Conservation (phyloP, 2,888 invertebrate genomes). For the Cartodere bifasciata region DNA sequence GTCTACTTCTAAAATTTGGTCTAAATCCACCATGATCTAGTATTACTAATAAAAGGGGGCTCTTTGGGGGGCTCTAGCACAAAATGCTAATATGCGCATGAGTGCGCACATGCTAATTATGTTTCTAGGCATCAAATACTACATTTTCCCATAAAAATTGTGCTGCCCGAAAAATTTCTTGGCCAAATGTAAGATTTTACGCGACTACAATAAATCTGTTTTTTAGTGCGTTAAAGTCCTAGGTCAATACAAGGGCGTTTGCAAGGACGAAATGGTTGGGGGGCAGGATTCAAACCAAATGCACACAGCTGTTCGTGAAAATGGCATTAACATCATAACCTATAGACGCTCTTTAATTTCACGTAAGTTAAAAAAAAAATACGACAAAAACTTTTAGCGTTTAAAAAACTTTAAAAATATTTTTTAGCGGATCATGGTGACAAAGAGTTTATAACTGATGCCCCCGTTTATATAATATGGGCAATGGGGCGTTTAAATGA, state of each 20-base stretch:
- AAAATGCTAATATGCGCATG: too few relatives aligned
- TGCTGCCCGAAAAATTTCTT: too few relatives aligned
- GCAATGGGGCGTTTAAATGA: constrained; percentile 69
- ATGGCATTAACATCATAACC: constrained; percentile 67
- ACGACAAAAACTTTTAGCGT: constrained; percentile 4
- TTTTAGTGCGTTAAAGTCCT: constrained; percentile 71
- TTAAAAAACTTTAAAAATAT: too few relatives aligned
- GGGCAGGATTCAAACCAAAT: constrained; percentile 74
- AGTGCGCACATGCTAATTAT: too few relatives aligned
- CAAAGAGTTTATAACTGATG: constrained; percentile 52
- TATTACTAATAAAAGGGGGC: too few relatives aligned
- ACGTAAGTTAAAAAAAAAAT: constrained; percentile 38
- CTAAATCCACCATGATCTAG: too few relatives aligned
- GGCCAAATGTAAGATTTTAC: too few relatives aligned
- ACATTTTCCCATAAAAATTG: too few relatives aligned
- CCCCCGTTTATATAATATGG: constrained; percentile 57
- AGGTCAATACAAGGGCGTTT: constrained; percentile 77
- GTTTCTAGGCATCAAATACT: too few relatives aligned
- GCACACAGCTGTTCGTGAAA: constrained; percentile 54
- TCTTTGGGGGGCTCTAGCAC: too few relatives aligned
- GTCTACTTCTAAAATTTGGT: too few relatives aligned
- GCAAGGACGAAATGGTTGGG: constrained; percentile 70
- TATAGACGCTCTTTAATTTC: constrained; percentile 66
- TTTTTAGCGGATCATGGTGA: constrained; percentile 71
- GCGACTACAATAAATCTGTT: too few relatives aligned